These are phyloP conservation scores for Pangasianodon hypophthalmus DNA, from an alignment of 2,113 vertebrate species.

Conservation along the genomic window DNA sequence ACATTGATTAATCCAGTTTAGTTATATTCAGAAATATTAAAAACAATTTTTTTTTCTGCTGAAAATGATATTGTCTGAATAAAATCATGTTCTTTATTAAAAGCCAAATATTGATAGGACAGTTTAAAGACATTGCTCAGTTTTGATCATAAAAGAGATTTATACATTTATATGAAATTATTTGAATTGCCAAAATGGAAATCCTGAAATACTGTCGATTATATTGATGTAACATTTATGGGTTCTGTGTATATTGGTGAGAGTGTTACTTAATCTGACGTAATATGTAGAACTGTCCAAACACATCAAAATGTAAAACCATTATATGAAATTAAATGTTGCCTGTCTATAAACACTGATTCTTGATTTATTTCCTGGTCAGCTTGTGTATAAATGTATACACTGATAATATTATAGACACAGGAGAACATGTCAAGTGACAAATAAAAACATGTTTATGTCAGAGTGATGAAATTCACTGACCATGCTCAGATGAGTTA, in stretches of 20 bases:
- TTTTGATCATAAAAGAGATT: background rate
- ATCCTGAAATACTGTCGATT: background rate
- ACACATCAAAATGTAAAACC: background rate
- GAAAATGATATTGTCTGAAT: background rate
- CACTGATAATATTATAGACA: background rate
- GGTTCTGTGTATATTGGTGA: background rate
- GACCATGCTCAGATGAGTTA: background rate
- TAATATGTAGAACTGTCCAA: background rate
- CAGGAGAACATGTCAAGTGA: background rate
- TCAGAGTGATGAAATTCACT: background rate
- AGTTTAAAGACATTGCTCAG: background rate
- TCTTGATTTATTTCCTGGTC: background rate
- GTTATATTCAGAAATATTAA: too few species aligned
- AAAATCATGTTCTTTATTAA: background rate
- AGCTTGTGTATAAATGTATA: background rate
- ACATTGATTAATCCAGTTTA: background rate
- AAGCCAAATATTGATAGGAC: background rate
- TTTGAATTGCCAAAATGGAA: background rate
- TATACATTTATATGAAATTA: background rate
- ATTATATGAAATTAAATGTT: background rate
- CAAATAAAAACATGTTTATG: background rate
- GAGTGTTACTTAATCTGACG: background rate
- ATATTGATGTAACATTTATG: background rate
- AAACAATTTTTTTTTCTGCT: too few species aligned
- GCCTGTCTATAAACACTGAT: background rate